Evolutionary conservation across 2,797 vertebrate species (phyloP), one percentile per base, ranked within the genome.

Genomic region (Triplophysa yarkandensis): DNA sequence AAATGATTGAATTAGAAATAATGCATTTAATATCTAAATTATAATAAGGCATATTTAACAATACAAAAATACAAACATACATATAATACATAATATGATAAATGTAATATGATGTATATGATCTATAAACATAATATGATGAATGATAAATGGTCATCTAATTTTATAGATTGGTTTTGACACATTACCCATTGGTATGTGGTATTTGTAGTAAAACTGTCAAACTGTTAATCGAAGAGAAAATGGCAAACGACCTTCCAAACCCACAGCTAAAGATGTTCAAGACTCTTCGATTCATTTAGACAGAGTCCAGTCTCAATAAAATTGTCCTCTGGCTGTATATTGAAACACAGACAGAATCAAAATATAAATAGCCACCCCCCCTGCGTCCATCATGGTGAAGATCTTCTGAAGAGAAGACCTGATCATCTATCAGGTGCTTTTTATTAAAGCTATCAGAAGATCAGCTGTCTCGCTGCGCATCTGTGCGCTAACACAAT

Each of bases 391-490:
- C 79, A 60, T 73, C 68, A 54, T 64, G 65, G 74, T 63, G 65
- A 62, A 74, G 75, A 67, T 54, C 74, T 55, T 44, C 71, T 46
- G 62, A 63, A 72, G 64, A 68, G 73, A 46, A 25, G 36, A 50
- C 55, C 75, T 70, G 65, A 66, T 68, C 76, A 83, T 84, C 79
- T 82, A 82, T 85, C 83, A 83, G 80, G 65, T 73, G 76, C 69
- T 82, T 83, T 82, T 83, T 84, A 86, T 85, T 86, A 84, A 85
- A 77, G 78, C 76, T 80, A 80, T 80, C 81, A 71, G 73, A 69
- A 72, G 74, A 85, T 81, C 78, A 69, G 76, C 63, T 61, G 77
- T 21, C 77, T 69, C 61, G 55, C 61, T 71, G 71, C 74, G 71
- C 67, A 58, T 62, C 58, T 71, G 61, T 77, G 73, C 23, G 34